These are phyloP conservation scores for Anolis carolinensis DNA, from an alignment of 2,113 vertebrate species.

Conservation along the genomic window DNA sequence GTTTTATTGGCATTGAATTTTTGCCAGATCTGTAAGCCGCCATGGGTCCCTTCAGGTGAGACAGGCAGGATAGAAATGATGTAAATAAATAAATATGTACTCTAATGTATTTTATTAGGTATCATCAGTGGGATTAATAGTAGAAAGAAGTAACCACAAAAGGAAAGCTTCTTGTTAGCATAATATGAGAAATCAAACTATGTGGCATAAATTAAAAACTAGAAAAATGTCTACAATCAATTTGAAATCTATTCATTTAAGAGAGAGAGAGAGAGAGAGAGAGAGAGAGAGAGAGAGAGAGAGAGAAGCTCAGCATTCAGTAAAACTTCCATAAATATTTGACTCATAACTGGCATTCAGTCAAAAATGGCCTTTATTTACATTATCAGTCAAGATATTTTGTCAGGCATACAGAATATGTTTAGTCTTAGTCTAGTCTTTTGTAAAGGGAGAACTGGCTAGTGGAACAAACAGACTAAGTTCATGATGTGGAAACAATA, in stretches of 20 bases:
- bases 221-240: not conserved
- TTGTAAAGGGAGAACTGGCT: not conserved
- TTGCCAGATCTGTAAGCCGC: too few species aligned
- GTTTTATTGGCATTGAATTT: too few species aligned
- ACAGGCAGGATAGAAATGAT: too few species aligned
- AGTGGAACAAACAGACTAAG: slow-evolving; percentile 3
- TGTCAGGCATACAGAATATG: slow-evolving; percentile 8
- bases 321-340: slow-evolving; percentile 7
- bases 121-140: not conserved
- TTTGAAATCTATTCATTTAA: not conserved
- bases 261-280: too few species aligned
- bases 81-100: too few species aligned
- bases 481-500: not conserved
- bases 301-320: not conserved
- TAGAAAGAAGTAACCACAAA: not conserved
- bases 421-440: slow-evolving; percentile 24
- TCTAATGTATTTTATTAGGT: not conserved
- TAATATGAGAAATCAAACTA: not conserved
- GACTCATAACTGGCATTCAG: not conserved
- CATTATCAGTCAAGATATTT: not conserved
- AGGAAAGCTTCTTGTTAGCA: not conserved
- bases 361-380: not conserved
- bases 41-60: too few species aligned
- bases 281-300: not conserved
- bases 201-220: not conserved